phyloP scores from a whole-genome alignment of 1,140 invertebrate species.

The Tetraneura akinire region DNA sequence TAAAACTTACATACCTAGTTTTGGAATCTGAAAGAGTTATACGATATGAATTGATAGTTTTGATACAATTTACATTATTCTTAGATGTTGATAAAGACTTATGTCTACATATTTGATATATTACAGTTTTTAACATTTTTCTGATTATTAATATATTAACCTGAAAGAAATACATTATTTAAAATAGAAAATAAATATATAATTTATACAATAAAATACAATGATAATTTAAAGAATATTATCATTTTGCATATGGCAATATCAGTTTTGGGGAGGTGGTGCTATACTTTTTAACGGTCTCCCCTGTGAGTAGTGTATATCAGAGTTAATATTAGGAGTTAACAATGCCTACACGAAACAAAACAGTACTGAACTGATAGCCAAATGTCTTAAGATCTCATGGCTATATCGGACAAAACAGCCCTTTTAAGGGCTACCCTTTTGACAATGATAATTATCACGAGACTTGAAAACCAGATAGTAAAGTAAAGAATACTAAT shows the following conservation, averaged over 20 bases:
- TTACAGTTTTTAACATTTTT: conserved; percentile 16
- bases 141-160: too few species aligned
- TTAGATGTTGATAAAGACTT: neutral
- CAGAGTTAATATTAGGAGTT: too few species aligned
- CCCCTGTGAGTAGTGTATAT: too few species aligned
- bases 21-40: conserved; percentile 39
- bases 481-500: too few species aligned
- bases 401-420: conserved; percentile 2
- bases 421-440: conserved; percentile 5
- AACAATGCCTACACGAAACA: neutral
- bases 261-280: too few species aligned
- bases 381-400: neutral
- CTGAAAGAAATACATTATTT: too few species aligned
- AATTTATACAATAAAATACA: too few species aligned
- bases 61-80: neutral
- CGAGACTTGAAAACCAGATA: neutral
- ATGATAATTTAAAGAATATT: too few species aligned
- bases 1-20: conserved; percentile 20
- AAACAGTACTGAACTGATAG: neutral
- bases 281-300: too few species aligned
- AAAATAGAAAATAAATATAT: too few species aligned
- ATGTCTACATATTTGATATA: neutral
- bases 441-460: neutral
- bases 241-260: too few species aligned
- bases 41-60: neutral